These are phyloP conservation scores for Oxygymnocypris stewartii DNA, from an alignment of 2,113 vertebrate genomes.

Conservation along the genomic window DNA sequence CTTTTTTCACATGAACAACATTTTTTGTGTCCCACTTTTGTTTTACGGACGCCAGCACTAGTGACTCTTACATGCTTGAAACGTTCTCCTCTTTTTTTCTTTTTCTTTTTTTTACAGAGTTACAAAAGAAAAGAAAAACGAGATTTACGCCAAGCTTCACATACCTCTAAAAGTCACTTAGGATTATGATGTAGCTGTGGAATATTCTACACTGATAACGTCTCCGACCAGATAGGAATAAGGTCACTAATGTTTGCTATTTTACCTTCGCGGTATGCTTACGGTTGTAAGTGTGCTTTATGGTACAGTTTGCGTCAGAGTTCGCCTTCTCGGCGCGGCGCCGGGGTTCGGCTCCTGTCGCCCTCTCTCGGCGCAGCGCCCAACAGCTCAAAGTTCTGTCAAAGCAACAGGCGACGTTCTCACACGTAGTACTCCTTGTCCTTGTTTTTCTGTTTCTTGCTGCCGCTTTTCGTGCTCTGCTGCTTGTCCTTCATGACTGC, in stretches of 20 bases:
- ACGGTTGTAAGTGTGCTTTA: conserved; percentile 91
- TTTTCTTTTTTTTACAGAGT: conserved; percentile 64
- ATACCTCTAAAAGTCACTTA: conserved; percentile 88
- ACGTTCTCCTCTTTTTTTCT: conserved; percentile 58
- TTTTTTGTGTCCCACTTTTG: conserved; percentile 68
- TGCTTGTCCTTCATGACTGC: conserved; percentile 97
- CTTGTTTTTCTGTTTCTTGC: conserved; percentile 99
- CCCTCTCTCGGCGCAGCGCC: conserved; percentile 32
- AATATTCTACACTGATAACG: conserved; percentile 86
- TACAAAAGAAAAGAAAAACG: conserved; percentile 67
- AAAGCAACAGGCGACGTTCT: conserved; percentile 47
- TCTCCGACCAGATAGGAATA: conserved; percentile 85
- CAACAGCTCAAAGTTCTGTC: conserved; percentile 34
- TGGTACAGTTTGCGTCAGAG: conserved; percentile 85
- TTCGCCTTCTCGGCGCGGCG: conserved; percentile 67
- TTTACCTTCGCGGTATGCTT: conserved; percentile 75
- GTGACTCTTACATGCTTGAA: conserved; percentile 77
- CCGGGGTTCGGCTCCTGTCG: conserved; percentile 25
- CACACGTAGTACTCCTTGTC: conserved; percentile 99
- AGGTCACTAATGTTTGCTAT: conserved; percentile 80
- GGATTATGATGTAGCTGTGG: conserved; percentile 90
- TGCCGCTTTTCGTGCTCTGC: conserved; percentile 90
- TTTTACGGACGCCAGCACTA: conserved; percentile 67
- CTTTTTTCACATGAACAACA: conserved; percentile 63
- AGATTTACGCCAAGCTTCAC: conserved; percentile 75